Base-by-base conservation (phyloP, 1,140 invertebrate genomes). In the Cydia amplana region DNA sequence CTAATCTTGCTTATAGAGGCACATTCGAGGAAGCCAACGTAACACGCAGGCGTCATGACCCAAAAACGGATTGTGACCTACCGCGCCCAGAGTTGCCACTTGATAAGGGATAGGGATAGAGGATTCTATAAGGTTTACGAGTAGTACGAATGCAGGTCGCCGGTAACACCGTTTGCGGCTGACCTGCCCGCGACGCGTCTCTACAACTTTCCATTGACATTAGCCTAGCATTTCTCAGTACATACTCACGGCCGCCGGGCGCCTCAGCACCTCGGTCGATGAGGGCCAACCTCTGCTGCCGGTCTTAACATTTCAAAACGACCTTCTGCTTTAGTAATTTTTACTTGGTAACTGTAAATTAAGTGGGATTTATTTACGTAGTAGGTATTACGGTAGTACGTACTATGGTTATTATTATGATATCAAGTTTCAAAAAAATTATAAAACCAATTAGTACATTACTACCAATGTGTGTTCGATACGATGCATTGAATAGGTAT, bases 11-110 rank as follows among this genome's bases (percentile, higher is more conserved):
- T 81, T 86, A 85, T 86, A 80, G 81, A 90, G 87, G 87, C 85
- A 85, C 84, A 82, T 84, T 83, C 74, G 80, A 82, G 85, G 79
- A 83, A 82, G 83, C 79, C 78, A 77, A 77, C 80, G 76, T 73
- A 88, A 78, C 82, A 90, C 91, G 91, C 91, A 92, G 87, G 91
- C 91, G 91, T 91, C 86, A 83, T 91, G 89, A 92, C 91, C 91
- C 88, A 92, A 91, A 92, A 92, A 89, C 86, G 80, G 82, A 83
- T 82, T 83, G 82, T 77, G 84, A 83, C 82, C 85, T 83, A 84
- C 85, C 82, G 81, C 84, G 82, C 86, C 85, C 85, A 80, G 78
- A 81, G 79, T 80, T 83, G 82, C 83, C 79, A 86, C 79, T 86
- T 87, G 87, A 88, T 90, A 90, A 88, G 87, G 87, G 89, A 88